phyloP scores from a whole-genome alignment of 2,113 vertebrate genomes.

The Mobula birostris region DNA sequence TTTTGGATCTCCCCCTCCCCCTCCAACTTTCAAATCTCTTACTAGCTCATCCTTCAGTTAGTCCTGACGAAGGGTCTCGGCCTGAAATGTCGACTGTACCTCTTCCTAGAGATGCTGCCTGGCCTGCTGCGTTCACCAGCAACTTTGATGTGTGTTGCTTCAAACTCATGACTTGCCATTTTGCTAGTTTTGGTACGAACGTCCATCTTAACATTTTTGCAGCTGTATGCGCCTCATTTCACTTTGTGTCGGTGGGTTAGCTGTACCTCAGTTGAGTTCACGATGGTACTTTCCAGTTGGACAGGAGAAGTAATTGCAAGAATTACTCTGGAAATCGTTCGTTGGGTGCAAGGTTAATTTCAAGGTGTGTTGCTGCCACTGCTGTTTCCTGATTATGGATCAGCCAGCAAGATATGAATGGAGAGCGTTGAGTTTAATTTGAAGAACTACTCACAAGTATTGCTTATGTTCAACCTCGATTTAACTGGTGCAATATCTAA shows the following conservation, averaged over 20 bases:
- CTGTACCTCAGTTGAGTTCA: neutral
- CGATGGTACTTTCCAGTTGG: neutral
- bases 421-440: neutral
- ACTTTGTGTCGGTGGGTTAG: neutral
- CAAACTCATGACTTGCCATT: too few relatives aligned
- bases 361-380: neutral
- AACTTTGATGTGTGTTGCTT: too few relatives aligned
- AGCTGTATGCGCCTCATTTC: too few relatives aligned
- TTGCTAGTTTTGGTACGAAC: neutral
- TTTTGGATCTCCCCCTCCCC: too few relatives aligned
- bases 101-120: too few relatives aligned
- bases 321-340: neutral
- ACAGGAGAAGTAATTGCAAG: neutral
- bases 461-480: too few relatives aligned
- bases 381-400: neutral
- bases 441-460: neutral
- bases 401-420: neutral
- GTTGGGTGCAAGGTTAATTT: neutral
- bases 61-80: too few relatives aligned
- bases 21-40: too few relatives aligned
- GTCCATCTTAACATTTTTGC: neutral
- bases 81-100: too few relatives aligned
- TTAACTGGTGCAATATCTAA: too few relatives aligned
- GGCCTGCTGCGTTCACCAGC: too few relatives aligned
- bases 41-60: too few relatives aligned